Percentiles rank a stretch among this genome's conserved stretches.
phyloP scores from a whole-genome alignment of 2,888 invertebrate genomes.

The Cantharis flavilabris region DNA sequence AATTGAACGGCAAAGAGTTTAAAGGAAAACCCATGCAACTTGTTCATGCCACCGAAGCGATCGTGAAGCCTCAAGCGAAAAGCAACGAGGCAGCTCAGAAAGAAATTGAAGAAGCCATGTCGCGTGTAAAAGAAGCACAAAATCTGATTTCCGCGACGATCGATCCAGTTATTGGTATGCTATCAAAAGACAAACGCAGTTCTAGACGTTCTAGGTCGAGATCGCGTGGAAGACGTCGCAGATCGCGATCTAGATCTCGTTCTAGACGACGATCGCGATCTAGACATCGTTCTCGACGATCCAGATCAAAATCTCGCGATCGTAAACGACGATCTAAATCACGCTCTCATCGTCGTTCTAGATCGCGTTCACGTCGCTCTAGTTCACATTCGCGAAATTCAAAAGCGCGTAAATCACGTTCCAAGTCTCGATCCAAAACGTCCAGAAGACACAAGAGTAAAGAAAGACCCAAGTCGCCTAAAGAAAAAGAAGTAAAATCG shows the following conservation, averaged over 20 bases:
- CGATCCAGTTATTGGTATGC: constrained; percentile 85
- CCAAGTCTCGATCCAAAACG: constrained; percentile 54
- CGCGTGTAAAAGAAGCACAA: constrained; percentile 93
- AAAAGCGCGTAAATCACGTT: constrained; percentile 52
- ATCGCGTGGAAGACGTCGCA: constrained; percentile 54
- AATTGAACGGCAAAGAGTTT: constrained; percentile 79
- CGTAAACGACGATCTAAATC: constrained; percentile 60
- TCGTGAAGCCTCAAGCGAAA: constrained; percentile 90
- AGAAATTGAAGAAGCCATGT: constrained; percentile 97
- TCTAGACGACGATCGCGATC: constrained; percentile 63
- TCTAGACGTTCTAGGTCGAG: constrained; percentile 50
- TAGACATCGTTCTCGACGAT: constrained; percentile 60
- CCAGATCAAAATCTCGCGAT: constrained; percentile 62
- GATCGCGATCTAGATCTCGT: constrained; percentile 68
- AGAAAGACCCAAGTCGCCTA: constrained; percentile 40
- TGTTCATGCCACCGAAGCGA: constrained; percentile 89
- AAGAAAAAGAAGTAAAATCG: constrained; percentile 33
- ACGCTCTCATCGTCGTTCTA: constrained; percentile 55
- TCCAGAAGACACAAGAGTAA: constrained; percentile 41
- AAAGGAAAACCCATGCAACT: constrained; percentile 73
- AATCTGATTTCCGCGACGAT: constrained; percentile 93
- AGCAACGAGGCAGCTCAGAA: constrained; percentile 94
- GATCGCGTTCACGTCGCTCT: constrained; percentile 45
- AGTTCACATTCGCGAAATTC: constrained; percentile 52
- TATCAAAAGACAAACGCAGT: constrained; percentile 83